phyloP scores from a whole-genome alignment of 2,888 invertebrate species.

The Folsomia manolachei region DNA sequence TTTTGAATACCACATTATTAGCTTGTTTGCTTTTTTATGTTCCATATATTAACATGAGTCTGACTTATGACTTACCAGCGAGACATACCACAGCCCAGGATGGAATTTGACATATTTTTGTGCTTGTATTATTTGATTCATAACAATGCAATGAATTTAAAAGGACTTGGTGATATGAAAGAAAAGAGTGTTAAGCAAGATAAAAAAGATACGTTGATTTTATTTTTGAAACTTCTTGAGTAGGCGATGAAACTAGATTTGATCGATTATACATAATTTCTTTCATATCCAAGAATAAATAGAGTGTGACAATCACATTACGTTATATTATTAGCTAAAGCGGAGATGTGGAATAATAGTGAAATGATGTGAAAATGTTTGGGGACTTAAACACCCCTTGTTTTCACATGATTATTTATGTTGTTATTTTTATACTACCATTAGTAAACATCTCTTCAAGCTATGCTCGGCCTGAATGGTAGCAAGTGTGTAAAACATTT shows the following conservation, averaged over 20 bases:
- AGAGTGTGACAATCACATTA: neutral
- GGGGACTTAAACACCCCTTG: neutral
- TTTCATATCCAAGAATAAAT: neutral
- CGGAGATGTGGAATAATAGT: constrained; percentile 15
- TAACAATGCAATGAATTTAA: too few species aligned
- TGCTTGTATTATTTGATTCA: neutral
- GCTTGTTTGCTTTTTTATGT: neutral
- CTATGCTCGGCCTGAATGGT: neutral
- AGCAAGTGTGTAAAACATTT: neutral
- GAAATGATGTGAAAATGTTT: constrained; percentile 13
- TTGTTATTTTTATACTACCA: neutral
- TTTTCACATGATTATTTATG: constrained; percentile 16
- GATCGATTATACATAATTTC: too few species aligned
- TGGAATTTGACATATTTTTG: neutral
- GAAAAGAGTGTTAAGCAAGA: too few species aligned
- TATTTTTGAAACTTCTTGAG: too few species aligned
- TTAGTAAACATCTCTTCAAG: neutral
- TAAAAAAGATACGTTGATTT: too few species aligned
- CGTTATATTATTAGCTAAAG: neutral
- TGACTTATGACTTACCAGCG: neutral
- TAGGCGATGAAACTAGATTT: too few species aligned
- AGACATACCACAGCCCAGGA: neutral
- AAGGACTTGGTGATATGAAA: neutral
- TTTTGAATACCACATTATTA: neutral
- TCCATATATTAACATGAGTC: neutral